Base-by-base conservation (phyloP, 2,888 invertebrate species). In the Apantesis nais region DNA sequence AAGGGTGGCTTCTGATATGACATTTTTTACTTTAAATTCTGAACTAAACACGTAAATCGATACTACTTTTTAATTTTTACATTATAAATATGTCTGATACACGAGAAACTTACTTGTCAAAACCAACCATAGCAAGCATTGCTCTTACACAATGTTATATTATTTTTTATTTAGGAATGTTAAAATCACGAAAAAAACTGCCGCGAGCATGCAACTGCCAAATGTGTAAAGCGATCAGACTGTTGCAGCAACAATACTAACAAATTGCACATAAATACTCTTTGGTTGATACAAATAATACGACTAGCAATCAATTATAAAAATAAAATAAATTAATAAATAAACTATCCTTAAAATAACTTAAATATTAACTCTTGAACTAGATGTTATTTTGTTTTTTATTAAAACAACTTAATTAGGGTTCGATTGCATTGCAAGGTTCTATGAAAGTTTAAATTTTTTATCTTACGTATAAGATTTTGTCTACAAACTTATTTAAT, bases 181-280 rank as follows among this genome's bases (percentile, higher is more conserved):
- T 29, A 11, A 25, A 11, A 44, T 44, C 41, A 63, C 0, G 11
- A 29, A 44, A 3, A 63, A 2, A 44, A 22, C 44, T 31, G 41
- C 3, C 1, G 22, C 31, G 22, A 19, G 48, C 29, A n/a, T 41
- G 29, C 29, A 41, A 41, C 37, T 29, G 19, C 41, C 29, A 8
- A 14, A 44, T 48, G 25, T 65, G 31, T 31, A 64, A 39, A 58
- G 41, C 58, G 62, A 31, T 29, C 4, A 52, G 44, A 52, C 8
- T 55, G n/a, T 25, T 34, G 37, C 37, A 66, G 58, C 14, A 61
- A 62, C 41, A 34, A 72, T 72, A 72, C 75, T 76, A 69, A 68
- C 68, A 80, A 81, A 86, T 86, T 86, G 86, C 86, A 86, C 86
- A 74, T 76, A 73, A 76, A 74, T 73, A 78, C 72, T 85, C 86